Evolutionary conservation across 2,888 invertebrate species (phyloP).

Genomic region (Ichneumoninae sp.): DNA sequence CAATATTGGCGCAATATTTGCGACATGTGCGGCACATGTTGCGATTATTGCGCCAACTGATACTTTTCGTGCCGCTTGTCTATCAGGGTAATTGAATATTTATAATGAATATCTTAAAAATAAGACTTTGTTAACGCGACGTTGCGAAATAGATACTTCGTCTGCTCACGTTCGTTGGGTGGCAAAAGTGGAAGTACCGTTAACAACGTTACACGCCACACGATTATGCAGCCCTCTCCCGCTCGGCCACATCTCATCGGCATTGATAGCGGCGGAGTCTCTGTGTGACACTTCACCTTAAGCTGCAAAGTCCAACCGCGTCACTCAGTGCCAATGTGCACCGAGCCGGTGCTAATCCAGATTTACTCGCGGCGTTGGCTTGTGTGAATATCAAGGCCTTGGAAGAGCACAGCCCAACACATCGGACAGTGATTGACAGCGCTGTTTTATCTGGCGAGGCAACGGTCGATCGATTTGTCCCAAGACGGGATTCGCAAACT

Average conservation of each 20-base stretch:
- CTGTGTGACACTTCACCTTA: neutral
- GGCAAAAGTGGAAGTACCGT: neutral
- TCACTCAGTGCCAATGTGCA: neutral
- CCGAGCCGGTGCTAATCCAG: neutral
- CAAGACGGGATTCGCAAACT: neutral
- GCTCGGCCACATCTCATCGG: neutral
- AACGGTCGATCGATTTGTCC: neutral
- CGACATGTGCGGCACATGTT: too few relatives aligned
- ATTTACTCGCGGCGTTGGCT: neutral
- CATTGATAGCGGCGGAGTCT: neutral
- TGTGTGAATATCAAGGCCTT: neutral
- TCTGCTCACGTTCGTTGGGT: neutral
- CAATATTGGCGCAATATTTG: too few relatives aligned
- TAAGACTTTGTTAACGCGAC: neutral
- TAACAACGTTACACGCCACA: neutral
- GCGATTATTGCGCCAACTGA: too few relatives aligned
- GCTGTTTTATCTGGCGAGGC: constrained; percentile 20
- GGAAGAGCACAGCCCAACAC: neutral
- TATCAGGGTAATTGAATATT: neutral
- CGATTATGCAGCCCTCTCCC: neutral
- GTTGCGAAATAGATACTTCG: neutral
- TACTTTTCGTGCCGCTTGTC: too few relatives aligned
- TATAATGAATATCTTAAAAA: neutral
- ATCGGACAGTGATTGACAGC: neutral
- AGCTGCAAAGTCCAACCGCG: neutral